These are phyloP conservation scores for Sinohyriopsis cumingii DNA, from an alignment of 2,888 invertebrate genomes.

Conservation along the genomic window DNA sequence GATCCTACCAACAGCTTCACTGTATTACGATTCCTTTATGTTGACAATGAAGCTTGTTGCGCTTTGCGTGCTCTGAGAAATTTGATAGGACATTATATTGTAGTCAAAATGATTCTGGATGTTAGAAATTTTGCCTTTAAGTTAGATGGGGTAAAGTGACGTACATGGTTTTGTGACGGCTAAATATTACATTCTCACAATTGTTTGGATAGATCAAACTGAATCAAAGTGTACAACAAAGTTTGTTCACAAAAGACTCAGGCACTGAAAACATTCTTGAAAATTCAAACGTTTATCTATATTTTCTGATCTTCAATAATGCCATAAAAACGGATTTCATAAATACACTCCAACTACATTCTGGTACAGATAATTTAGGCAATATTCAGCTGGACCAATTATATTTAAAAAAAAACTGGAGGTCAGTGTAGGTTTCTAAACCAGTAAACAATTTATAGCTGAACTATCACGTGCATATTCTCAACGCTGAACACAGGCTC, in stretches of 20 bases:
- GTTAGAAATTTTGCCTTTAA: slow-evolving; percentile 26
- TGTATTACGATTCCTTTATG: no score
- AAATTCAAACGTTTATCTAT: slow-evolving; percentile 17
- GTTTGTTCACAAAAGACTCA: slow-evolving; percentile 11
- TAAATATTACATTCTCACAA: slow-evolving; percentile 23
- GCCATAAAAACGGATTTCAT: slow-evolving; percentile 18
- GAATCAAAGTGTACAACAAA: slow-evolving; percentile 19
- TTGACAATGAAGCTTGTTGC: slow-evolving; percentile 30
- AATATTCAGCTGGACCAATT: slow-evolving; percentile 22
- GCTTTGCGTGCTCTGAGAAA: slow-evolving; percentile 18
- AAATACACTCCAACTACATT: slow-evolving; percentile 10
- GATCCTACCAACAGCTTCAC: slow-evolving; percentile 19
- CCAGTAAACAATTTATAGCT: slow-evolving; percentile 17
- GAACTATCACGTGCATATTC: slow-evolving; percentile 12
- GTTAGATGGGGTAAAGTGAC: slow-evolving; percentile 23
- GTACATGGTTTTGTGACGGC: slow-evolving; percentile 23
- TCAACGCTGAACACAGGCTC: slow-evolving; percentile 14
- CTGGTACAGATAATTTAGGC: slow-evolving; percentile 14
- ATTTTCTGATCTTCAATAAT: slow-evolving; percentile 15
- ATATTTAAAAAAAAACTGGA: slow-evolving; percentile 12
- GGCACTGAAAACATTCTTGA: slow-evolving; percentile 19
- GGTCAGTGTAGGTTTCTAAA: slow-evolving; percentile 16
- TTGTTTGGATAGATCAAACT: slow-evolving; percentile 22
- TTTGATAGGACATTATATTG: slow-evolving; percentile 31
- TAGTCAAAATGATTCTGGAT: slow-evolving; percentile 32